A percentile compares a stretch with the other conserved stretches of the same genome.
These are phyloP conservation scores for Hypomecis punctinalis DNA, from an alignment of 2,888 invertebrate species.

Conservation along the genomic window DNA sequence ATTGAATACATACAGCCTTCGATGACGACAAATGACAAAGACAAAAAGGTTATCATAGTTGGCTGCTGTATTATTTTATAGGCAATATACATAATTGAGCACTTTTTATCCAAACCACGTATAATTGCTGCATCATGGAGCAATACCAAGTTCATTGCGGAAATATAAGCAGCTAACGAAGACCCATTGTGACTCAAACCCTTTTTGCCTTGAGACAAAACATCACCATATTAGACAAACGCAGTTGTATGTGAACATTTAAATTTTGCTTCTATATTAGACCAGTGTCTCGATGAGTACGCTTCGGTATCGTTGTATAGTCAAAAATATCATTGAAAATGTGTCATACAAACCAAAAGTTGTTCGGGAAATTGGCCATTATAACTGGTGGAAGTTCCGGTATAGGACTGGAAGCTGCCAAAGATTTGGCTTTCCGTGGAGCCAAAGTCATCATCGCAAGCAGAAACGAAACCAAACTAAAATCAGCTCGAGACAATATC, in stretches of 20 bases:
- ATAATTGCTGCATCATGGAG: neutral
- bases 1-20: neutral
- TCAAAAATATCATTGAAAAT: slow-evolving; percentile 34
- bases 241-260: slow-evolving; percentile 33
- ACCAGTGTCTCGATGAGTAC: slow-evolving; percentile 33
- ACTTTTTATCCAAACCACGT: slow-evolving; percentile 27
- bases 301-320: slow-evolving; percentile 17
- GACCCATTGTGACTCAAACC: slow-evolving; percentile 26
- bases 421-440: slow-evolving; percentile 74
- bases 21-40: neutral
- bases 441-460: slow-evolving; percentile 82
- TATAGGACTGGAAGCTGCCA: slow-evolving; percentile 75
- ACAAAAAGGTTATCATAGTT: neutral
- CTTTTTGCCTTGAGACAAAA: slow-evolving; percentile 49
- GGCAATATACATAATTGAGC: slow-evolving; percentile 24
- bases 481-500: slow-evolving; percentile 64
- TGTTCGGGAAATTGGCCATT: slow-evolving; percentile 71
- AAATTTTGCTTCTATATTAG: slow-evolving; percentile 43
- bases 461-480: slow-evolving; percentile 75
- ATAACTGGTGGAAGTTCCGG: slow-evolving; percentile 77
- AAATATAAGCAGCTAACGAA: slow-evolving; percentile 7
- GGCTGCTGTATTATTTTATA: neutral
- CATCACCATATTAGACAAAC: slow-evolving; percentile 37
- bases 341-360: slow-evolving; percentile 58
- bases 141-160: slow-evolving; percentile 15